Percentiles rank a stretch among this genome's conserved stretches.
These are phyloP conservation scores for Acronicta leporina DNA, from an alignment of 2,888 invertebrate genomes.

Conservation along the genomic window DNA sequence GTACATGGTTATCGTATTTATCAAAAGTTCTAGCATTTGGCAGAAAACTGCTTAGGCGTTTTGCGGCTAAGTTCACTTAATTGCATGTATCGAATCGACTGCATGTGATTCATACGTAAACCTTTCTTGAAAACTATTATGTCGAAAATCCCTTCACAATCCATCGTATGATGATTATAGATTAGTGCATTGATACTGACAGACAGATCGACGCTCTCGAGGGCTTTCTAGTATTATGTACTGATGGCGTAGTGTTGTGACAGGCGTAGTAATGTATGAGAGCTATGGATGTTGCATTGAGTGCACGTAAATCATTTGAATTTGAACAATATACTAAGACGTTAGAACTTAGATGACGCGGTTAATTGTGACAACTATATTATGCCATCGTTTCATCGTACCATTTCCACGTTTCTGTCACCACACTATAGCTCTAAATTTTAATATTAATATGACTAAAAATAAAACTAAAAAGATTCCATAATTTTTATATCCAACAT, in stretches of 20 bases:
- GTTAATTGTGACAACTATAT: neutral
- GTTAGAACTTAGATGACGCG: neutral
- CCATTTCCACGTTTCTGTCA: slow-evolving; percentile 18
- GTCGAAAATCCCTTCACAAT: neutral
- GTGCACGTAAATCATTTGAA: neutral
- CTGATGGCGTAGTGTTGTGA: slow-evolving; percentile 34
- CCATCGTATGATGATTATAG: neutral
- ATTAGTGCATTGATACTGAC: neutral
- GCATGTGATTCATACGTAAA: neutral
- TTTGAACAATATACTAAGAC: neutral
- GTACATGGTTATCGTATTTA: too few species aligned
- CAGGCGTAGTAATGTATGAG: slow-evolving; percentile 2
- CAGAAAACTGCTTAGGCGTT: neutral
- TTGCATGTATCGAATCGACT: neutral
- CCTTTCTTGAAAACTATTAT: neutral
- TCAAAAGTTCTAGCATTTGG: too few species aligned
- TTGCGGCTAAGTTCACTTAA: neutral
- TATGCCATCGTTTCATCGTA: neutral
- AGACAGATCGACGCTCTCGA: neutral
- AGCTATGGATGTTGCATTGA: neutral
- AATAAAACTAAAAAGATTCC: slow-evolving; percentile 72
- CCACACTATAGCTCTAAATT: slow-evolving; percentile 25
- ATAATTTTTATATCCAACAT: slow-evolving; percentile 79
- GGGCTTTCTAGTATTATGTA: neutral
- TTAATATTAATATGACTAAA: slow-evolving; percentile 45